phyloP scores from a whole-genome alignment of 2,797 vertebrate species.

The Masticophis lateralis region DNA sequence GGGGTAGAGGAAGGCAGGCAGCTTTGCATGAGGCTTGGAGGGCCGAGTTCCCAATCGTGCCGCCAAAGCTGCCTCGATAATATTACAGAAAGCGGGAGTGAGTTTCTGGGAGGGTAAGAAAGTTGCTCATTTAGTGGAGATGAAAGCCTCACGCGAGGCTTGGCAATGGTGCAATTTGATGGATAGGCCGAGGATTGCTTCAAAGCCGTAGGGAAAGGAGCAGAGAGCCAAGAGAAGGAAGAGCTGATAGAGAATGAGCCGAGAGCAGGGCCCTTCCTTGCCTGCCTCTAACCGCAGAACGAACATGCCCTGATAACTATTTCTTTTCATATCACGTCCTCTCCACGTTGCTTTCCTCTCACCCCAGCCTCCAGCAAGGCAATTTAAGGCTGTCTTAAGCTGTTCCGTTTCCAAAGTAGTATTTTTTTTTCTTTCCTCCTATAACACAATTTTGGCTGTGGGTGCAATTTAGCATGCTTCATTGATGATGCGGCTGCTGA shows the following conservation, averaged over 20 bases:
- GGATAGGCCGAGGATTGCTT: background rate
- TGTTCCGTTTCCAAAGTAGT: background rate
- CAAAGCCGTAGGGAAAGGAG: background rate
- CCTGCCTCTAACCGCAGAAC: background rate
- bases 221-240: background rate
- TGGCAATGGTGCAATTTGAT: background rate
- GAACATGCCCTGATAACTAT: background rate
- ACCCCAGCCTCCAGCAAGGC: background rate
- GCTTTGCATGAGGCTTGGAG: background rate
- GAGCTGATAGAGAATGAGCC: background rate
- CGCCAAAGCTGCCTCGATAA: background rate
- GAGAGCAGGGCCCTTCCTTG: background rate
- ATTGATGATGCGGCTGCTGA: background rate
- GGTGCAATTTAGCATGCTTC: background rate
- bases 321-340: background rate
- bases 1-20: background rate
- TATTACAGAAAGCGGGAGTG: background rate
- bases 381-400: background rate
- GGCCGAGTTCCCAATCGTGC: background rate
- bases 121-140: background rate
- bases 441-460: background rate
- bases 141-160: background rate
- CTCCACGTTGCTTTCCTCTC: background rate
- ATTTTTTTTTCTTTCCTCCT: background rate
- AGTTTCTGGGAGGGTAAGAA: background rate